Percentiles rank a stretch among this genome's conserved stretches.
Evolutionary conservation across 2,888 invertebrate genomes (phyloP).

Genomic region (Entomobrya multifasciata): DNA sequence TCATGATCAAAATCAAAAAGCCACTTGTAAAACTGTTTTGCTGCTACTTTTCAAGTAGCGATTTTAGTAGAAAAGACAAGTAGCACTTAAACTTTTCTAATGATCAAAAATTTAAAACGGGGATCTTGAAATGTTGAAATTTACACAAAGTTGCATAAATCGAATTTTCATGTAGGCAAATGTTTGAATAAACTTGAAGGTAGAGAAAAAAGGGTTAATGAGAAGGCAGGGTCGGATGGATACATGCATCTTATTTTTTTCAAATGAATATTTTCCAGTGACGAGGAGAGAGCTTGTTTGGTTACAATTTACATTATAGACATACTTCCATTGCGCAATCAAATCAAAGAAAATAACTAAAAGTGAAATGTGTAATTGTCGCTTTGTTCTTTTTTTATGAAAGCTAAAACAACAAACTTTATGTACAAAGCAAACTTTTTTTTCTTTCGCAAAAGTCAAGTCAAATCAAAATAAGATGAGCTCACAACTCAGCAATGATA

Average conservation of each 20-base stretch:
- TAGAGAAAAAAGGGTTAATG: conserved; percentile 3
- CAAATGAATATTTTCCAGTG: no score
- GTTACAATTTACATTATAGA: no score
- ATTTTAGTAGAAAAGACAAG: conserved; percentile 43
- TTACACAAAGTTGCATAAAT: conserved; percentile 44
- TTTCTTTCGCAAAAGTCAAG: not conserved
- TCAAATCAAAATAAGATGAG: conserved; percentile 22
- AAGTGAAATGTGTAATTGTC: conserved; percentile 40
- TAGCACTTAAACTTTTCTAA: conserved; percentile 6
- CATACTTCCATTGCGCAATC: no score
- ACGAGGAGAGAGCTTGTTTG: no score
- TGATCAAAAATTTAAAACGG: not conserved
- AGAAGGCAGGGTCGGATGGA: no score
- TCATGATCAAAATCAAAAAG: no score
- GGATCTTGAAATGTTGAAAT: not conserved
- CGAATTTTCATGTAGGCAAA: conserved; percentile 45
- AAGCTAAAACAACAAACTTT: no score
- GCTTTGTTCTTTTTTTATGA: conserved; percentile 3
- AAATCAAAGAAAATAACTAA: no score
- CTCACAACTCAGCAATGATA: conserved; percentile 27
- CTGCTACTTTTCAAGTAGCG: conserved; percentile 26
- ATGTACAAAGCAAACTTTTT: not conserved
- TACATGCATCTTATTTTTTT: no score
- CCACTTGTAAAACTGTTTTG: no score
- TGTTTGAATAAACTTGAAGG: no score